Conservation (phyloP, 2,113 vertebrate species). For the Phyllostomus discolor region DNA sequence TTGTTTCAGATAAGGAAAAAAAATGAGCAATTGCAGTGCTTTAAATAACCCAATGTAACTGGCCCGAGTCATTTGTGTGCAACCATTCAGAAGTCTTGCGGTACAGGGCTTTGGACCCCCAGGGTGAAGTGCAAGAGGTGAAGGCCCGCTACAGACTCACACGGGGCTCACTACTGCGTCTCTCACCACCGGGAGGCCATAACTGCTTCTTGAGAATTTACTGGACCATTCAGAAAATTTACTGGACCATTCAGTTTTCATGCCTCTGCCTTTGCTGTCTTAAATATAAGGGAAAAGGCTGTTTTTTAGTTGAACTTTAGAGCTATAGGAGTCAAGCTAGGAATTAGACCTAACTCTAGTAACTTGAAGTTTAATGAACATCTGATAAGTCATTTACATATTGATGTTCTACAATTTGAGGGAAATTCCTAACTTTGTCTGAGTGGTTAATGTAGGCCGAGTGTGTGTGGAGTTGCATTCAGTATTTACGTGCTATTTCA, state of each 20-base stretch:
- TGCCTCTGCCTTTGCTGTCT: not conserved
- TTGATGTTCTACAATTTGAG: not conserved
- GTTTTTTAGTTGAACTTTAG: not conserved
- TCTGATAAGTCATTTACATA: slow-evolving; percentile 29
- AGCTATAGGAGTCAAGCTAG: not conserved
- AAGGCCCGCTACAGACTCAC: not conserved
- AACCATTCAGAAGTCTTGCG: not conserved
- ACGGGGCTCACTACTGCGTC: not conserved
- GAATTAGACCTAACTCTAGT: not conserved
- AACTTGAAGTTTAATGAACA: not conserved
- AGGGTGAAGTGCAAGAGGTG: not conserved
- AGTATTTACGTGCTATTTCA: not conserved
- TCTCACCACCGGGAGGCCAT: not conserved
- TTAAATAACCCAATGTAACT: not conserved
- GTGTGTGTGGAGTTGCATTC: not conserved
- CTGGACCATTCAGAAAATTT: not conserved
- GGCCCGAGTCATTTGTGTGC: not conserved
- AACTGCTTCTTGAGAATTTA: not conserved
- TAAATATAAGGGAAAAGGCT: not conserved
- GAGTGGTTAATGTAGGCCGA: not conserved
- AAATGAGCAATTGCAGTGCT: not conserved
- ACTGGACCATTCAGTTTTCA: not conserved
- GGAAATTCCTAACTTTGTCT: slow-evolving; percentile 9
- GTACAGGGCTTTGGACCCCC: not conserved
- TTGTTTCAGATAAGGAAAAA: not conserved